These are phyloP conservation scores for Agrenia bidenticulata DNA, from an alignment of 2,888 invertebrate species.

Conservation along the genomic window DNA sequence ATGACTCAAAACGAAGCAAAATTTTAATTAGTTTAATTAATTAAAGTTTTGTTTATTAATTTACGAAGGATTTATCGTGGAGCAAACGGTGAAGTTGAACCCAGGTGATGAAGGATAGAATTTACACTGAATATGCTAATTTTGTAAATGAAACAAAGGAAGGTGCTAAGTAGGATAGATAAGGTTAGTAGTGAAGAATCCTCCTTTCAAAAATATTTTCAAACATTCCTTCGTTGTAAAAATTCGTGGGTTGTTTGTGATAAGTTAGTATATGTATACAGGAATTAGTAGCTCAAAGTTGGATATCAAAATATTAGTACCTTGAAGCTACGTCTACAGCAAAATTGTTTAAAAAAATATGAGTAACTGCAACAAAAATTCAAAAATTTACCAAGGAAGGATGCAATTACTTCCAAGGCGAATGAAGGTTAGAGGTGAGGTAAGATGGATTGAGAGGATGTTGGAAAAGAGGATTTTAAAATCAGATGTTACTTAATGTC, in stretches of 20 bases:
- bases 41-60: too few species aligned
- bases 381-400: slow-evolving; percentile 20
- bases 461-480: not conserved
- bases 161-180: too few species aligned
- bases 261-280: slow-evolving; percentile 8
- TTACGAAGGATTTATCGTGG: too few species aligned
- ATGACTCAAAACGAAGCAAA: too few species aligned
- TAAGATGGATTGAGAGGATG: not conserved
- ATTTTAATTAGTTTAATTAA: too few species aligned
- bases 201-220: too few species aligned
- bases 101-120: too few species aligned
- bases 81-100: too few species aligned
- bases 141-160: too few species aligned
- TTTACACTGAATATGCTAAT: too few species aligned
- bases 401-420: slow-evolving; percentile 4
- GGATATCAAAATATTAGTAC: slow-evolving; percentile 19
- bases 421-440: not conserved
- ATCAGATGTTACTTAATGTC: not conserved
- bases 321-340: slow-evolving; percentile 25
- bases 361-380: slow-evolving; percentile 28
- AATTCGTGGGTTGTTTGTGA: slow-evolving; percentile 11
- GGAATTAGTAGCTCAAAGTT: slow-evolving; percentile 18
- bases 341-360: slow-evolving; percentile 32
- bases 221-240: not conserved
- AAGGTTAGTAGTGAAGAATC: too few species aligned